Conservation (phyloP, 2,888 invertebrate species). For the Micoletzkya japonica region DNA sequence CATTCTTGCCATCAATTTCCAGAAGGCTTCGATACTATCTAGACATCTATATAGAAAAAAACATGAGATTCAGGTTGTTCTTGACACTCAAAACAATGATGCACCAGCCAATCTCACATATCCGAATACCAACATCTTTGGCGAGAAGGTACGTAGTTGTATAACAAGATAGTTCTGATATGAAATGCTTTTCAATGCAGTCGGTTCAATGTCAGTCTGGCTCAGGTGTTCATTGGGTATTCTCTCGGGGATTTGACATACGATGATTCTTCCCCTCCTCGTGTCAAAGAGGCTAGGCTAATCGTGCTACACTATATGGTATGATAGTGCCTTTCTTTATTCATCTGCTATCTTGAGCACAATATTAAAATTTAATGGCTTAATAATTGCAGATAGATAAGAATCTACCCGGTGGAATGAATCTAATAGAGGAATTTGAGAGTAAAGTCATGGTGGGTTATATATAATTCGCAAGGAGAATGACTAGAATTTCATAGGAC, state of each 20-base stretch:
- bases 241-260: constrained; percentile 42
- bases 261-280: constrained; percentile 15
- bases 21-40: not conserved
- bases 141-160: constrained; percentile 30
- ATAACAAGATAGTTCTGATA: too few relatives aligned
- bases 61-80: constrained; percentile 29
- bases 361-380: not conserved
- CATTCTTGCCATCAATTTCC: too few relatives aligned
- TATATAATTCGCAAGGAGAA: too few relatives aligned
- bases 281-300: constrained; percentile 41
- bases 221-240: constrained; percentile 47
- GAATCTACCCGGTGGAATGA: constrained; percentile 39
- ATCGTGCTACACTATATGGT: constrained; percentile 60
- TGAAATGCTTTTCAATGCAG: too few relatives aligned
- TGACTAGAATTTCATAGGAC: too few relatives aligned
- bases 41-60: not conserved
- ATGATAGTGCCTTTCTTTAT: not conserved
- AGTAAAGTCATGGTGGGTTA: constrained; percentile 29
- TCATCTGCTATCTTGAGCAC: not conserved
- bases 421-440: constrained; percentile 48
- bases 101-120: constrained; percentile 44
- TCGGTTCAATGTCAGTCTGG: too few relatives aligned
- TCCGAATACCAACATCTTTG: constrained; percentile 51
- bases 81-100: constrained; percentile 21
- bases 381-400: constrained; percentile 39